These are phyloP conservation scores for Metallyticus violacea DNA, from an alignment of 2,888 invertebrate genomes.

Conservation along the genomic window DNA sequence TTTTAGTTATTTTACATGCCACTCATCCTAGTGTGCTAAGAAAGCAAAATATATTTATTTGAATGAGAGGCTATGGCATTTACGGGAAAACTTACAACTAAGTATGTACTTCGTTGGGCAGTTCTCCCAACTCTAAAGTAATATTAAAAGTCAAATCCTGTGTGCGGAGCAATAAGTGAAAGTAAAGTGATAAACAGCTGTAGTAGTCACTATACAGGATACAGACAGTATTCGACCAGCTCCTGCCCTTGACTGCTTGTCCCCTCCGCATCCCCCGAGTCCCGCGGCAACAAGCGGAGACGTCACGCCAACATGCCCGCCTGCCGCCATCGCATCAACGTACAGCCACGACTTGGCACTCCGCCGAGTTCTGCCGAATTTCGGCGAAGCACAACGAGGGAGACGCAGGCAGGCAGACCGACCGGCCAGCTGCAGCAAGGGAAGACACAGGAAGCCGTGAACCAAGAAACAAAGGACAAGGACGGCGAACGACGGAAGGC, in stretches of 20 bases:
- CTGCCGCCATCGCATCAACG: background rate
- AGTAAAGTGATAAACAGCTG: no score
- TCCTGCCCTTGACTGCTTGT: background rate
- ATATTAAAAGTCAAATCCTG: no score
- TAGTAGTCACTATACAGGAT: no score
- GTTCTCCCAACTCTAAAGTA: no score
- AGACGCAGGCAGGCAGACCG: no score
- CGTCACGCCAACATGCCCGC: background rate
- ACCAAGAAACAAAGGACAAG: background rate
- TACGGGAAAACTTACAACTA: no score
- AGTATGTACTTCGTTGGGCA: no score
- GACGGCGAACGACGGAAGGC: background rate
- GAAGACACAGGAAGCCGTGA: background rate
- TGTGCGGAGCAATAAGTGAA: no score
- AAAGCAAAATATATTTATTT: no score
- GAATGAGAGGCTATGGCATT: no score
- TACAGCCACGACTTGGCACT: background rate
- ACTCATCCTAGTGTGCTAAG: no score
- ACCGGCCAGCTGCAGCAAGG: background rate
- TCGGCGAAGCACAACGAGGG: background rate
- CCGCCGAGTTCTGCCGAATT: background rate
- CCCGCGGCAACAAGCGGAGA: background rate
- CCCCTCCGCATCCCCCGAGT: background rate
- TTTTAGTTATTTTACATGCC: no score
- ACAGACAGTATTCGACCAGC: background rate